Evolutionary conservation across 2,113 vertebrate species (phyloP).

Genomic region (Fukomys damarensis): DNA sequence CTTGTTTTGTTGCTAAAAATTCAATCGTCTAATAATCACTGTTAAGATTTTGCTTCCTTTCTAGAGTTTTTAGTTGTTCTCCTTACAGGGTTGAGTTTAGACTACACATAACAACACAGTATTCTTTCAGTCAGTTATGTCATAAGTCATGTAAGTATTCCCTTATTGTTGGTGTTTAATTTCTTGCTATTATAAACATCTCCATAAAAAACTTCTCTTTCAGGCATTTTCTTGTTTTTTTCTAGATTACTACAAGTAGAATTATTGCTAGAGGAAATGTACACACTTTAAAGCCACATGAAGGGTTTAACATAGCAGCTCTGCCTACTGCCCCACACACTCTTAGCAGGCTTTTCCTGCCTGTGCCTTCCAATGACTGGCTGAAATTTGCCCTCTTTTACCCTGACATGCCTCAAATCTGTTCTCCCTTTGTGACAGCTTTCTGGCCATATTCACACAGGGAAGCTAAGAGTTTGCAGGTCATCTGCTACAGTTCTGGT

Average conservation of each 20-base stretch:
- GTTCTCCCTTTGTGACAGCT: not conserved
- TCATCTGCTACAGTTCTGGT: accelerated
- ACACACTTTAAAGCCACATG: not conserved
- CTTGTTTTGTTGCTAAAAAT: not conserved
- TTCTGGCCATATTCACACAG: not conserved
- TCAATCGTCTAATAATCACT: not conserved
- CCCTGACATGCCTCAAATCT: not conserved
- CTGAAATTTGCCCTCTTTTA: not conserved
- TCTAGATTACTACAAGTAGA: not conserved
- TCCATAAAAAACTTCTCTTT: not conserved
- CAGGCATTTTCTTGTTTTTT: not conserved
- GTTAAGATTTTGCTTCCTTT: not conserved
- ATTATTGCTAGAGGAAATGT: not conserved
- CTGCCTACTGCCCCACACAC: accelerated
- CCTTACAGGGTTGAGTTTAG: not conserved
- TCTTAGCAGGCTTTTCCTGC: not conserved
- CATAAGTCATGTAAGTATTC: not conserved
- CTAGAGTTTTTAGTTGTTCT: not conserved
- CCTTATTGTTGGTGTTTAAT: not conserved
- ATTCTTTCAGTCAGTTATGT: not conserved
- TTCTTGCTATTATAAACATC: not conserved
- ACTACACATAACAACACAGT: not conserved
- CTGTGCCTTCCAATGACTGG: not conserved
- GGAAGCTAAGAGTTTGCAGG: not conserved
- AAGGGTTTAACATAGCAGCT: not conserved